Evolutionary conservation across 2,888 invertebrate genomes (phyloP).

Genomic region (Brassicogethes aeneus): DNA sequence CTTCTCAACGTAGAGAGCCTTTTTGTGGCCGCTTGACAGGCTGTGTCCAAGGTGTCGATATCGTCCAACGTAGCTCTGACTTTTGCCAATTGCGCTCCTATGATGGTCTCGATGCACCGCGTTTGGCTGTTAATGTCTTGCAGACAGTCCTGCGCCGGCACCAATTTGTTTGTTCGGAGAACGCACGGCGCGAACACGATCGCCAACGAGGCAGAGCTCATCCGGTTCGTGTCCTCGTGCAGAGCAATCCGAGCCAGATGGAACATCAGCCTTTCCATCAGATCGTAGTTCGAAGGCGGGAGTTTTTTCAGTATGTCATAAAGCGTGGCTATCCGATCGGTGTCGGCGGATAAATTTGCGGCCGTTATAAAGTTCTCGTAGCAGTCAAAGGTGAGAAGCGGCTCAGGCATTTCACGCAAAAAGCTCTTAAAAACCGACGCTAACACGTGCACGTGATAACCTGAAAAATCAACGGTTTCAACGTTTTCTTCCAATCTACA

Average conservation of each 20-base stretch:
- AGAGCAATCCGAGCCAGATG: conserved; percentile 84
- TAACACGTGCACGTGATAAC: conserved; percentile 81
- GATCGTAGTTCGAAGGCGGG: conserved; percentile 80
- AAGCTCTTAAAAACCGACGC: conserved; percentile 84
- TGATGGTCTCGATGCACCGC: conserved; percentile 82
- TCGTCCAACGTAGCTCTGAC: conserved; percentile 80
- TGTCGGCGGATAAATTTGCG: conserved; percentile 72
- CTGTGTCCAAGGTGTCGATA: conserved; percentile 82
- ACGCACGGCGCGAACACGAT: conserved; percentile 95
- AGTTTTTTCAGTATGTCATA: conserved; percentile 82
- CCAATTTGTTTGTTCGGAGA: conserved; percentile 73
- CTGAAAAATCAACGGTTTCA: conserved; percentile 62
- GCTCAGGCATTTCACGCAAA: conserved; percentile 89
- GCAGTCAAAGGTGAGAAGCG: conserved; percentile 83
- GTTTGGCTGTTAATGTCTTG: conserved; percentile 86
- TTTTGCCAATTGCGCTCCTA: conserved; percentile 75
- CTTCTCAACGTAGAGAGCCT: conserved; percentile 69
- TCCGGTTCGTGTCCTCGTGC: conserved; percentile 80
- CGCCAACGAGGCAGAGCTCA: conserved; percentile 85
- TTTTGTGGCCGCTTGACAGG: conserved; percentile 75
- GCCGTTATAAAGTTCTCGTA: conserved; percentile 92
- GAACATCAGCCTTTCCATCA: conserved; percentile 87
- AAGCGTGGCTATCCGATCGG: conserved; percentile 74
- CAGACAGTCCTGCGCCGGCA: conserved; percentile 87
- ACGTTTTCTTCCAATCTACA: conserved; percentile 67